Conservation (phyloP, 2,888 invertebrate genomes). For the Mantis religiosa region DNA sequence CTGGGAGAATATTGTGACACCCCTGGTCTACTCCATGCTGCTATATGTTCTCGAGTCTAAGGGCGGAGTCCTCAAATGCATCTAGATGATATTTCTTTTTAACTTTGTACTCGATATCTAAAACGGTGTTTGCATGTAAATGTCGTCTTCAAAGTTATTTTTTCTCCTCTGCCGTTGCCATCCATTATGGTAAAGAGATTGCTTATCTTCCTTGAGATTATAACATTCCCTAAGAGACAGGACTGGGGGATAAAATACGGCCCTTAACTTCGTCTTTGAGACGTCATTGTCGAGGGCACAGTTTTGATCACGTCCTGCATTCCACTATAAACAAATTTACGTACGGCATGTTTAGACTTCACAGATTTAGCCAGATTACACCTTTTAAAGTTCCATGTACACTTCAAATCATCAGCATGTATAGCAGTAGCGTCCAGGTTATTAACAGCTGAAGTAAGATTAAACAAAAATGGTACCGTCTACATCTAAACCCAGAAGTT, state of each 20-base stretch:
- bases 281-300: neutral
- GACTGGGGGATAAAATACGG: neutral
- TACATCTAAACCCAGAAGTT: too few species aligned
- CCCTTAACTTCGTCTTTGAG: neutral
- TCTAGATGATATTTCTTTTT: neutral
- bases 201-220: neutral
- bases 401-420: too few species aligned
- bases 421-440: too few species aligned
- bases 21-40: neutral
- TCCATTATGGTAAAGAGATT: neutral
- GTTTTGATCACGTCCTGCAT: too few species aligned
- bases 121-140: neutral
- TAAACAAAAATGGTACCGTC: too few species aligned
- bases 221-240: neutral
- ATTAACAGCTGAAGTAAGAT: too few species aligned
- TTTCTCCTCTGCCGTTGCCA: neutral
- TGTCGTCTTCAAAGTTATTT: neutral
- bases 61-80: neutral
- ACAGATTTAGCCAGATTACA: too few species aligned
- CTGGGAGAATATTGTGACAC: neutral
- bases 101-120: neutral
- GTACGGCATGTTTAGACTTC: too few species aligned
- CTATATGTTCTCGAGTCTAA: too few species aligned
- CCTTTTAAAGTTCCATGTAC: too few species aligned
- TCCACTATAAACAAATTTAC: too few species aligned